A percentile compares a stretch with the other conserved stretches of the same genome.
Conservation (phyloP, 2,113 vertebrate genomes). For the Solea senegalensis region DNA sequence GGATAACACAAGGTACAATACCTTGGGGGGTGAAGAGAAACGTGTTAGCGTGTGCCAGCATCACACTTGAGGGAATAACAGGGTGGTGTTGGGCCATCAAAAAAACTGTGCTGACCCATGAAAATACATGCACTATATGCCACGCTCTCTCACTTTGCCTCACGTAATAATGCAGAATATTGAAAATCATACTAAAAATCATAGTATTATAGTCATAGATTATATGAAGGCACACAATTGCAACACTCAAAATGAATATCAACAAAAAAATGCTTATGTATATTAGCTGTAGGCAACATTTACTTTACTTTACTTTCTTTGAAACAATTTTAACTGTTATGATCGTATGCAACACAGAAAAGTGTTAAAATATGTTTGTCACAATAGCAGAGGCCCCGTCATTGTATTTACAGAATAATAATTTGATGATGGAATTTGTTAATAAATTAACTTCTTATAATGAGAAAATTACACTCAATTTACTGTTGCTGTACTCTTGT, state of each 20-base stretch:
- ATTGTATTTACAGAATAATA: too few species aligned
- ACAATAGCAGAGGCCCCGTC: too few species aligned
- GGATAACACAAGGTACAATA: slow-evolving; percentile 44
- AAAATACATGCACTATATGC: background rate
- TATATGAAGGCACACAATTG: background rate
- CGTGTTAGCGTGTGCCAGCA: background rate
- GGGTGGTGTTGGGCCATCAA: background rate
- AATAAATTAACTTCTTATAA: too few species aligned
- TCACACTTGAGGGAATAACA: slow-evolving; percentile 10
- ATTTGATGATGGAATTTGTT: too few species aligned
- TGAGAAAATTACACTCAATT: too few species aligned
- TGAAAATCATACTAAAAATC: too few species aligned
- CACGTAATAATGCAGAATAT: too few species aligned
- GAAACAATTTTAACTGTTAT: background rate
- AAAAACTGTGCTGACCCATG: background rate
- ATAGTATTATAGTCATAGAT: background rate
- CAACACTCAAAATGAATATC: background rate
- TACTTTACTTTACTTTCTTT: too few species aligned
- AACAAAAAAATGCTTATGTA: background rate
- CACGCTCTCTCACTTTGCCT: too few species aligned
- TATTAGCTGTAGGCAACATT: too few species aligned
- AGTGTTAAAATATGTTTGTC: background rate
- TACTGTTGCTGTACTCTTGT: too few species aligned
- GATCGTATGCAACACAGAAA: background rate
- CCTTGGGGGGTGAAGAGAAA: slow-evolving; percentile 12